These are phyloP conservation scores for Neomicropteryx cornuta DNA, from an alignment of 1,140 invertebrate genomes.

Conservation along the genomic window DNA sequence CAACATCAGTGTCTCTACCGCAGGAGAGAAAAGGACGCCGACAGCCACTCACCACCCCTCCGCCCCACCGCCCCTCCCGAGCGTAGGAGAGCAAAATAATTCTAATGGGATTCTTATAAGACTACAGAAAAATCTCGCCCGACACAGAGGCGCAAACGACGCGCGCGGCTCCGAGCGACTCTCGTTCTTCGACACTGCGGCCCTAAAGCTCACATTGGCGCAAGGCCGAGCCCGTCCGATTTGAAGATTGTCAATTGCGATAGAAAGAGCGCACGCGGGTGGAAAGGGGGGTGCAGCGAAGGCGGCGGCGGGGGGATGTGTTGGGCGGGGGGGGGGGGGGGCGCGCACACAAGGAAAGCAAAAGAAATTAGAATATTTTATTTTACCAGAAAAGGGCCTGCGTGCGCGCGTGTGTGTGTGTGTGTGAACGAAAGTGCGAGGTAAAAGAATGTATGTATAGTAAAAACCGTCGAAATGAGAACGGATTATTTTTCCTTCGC, in stretches of 20 bases:
- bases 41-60: no score
- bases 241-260: conserved; percentile 12
- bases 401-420: no score
- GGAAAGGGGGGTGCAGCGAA: conserved; percentile 5
- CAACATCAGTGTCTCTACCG: no score
- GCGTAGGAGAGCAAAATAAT: conserved; percentile 14
- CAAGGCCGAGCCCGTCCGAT: no score
- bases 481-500: conserved; percentile 7
- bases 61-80: conserved; percentile 8
- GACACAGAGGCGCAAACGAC: no score
- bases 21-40: no score
- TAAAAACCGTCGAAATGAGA: conserved; percentile 7
- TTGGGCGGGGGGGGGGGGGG: background rate
- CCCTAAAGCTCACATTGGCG: background rate
- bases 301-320: conserved; percentile 5
- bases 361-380: conserved; percentile 18
- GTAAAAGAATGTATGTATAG: no score
- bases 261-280: no score
- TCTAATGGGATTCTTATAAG: conserved; percentile 17
- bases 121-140: conserved; percentile 10
- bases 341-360: conserved; percentile 9
- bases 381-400: conserved; percentile 13
- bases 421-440: no score
- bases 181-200: no score
- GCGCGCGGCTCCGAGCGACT: no score